Evolutionary conservation across 2,888 invertebrate species (phyloP), one percentile per base, ranked within the genome.

Genomic region (Drosophila prolongata): DNA sequence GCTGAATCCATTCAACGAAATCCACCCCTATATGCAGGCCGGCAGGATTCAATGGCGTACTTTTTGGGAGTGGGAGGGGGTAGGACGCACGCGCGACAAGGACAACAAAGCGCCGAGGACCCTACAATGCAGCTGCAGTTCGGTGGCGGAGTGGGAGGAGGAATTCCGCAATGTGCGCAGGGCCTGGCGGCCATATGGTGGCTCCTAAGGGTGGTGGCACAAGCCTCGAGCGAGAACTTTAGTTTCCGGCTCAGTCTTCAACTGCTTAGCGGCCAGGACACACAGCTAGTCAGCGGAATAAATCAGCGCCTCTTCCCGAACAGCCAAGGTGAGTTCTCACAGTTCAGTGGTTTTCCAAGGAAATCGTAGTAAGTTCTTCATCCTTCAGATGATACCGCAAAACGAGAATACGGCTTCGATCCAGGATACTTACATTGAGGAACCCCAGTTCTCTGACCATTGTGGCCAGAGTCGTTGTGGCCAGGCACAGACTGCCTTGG

Each of bases 151-250:
- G 68, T 34, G 43, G 61, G 53, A 50, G 59, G 46, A 75, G 83
- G 69, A 87, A 84, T 87, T 83, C 83, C 80, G 86, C 83, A 84
- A 82, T 87, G 77, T 84, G 83, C 82, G 77, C 76, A 79, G 80
- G 69, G 82, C 75, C 75, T 84, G 83, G 69, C 61, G 66, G 66
- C 75, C 83, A 84, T 84, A 84, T 84, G 87, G 76, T 62, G 83
- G 77, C 68, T 74, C 59, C 35, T 71, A 44, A 34, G 71, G 56
- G 62, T 71, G 70, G 53, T 57, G 70, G 47, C 69, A 34, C 77
- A 79, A 79, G 71, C 70, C 70, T 74, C 52, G 3, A 43, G 40
- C 42, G 3, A 60, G 47, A 77, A 77, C 67, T 65, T 56, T 64
- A 53, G 73, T 56, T 75, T 85, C 82, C 86, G 75, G 74, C 61